Evolutionary conservation across 1,140 invertebrate genomes (phyloP), one percentile per base, ranked within the genome.

Genomic region (Drosophila watanabei): DNA sequence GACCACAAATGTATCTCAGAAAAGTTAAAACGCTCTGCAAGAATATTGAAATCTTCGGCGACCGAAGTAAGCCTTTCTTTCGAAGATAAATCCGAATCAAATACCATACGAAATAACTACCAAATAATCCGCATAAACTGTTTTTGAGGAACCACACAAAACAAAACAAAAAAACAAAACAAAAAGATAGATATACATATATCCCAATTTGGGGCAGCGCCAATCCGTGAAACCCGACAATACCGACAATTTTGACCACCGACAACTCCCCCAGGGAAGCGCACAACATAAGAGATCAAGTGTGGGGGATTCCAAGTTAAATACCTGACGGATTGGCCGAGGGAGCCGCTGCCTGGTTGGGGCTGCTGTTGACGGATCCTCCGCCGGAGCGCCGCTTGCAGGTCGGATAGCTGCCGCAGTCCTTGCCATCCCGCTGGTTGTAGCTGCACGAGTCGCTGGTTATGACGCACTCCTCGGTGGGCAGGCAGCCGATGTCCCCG

Each of bases 401-500:
- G 30, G 95, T 96, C 30, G 96, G 96, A 89, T 96, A 96, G 45
- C 92, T 94, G 48, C 96, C 96, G 58, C 96, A 96, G 58, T 95
- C 94, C 79, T 94, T 94, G 41, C 94, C 94, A 52, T 94, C 93
- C 35, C 93, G 91, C 37, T 93, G 92, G 52, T 93, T 93, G 71
- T 93, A 94, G 6, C 94, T 94, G 90, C 96, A 97, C 4, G 95
- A 95, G 82, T 97, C 96, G 75, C 96, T 95, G 20, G 94, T 95
- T 90, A 97, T 95, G n/a, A 96, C 94, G 88, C 96, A 97, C 61
- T 94, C 94, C 93, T 97, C 95, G 71, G 94, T 96, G 80, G 95
- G 96, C 30, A 95, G 93, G 82, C 96, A 97, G 58, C 96, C 96
- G 79, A 97, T 97, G 84, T 97, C 96, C 78, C 95, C 95, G 91